Evolutionary conservation across 2,888 invertebrate genomes (phyloP).

Genomic region (Bruchidius siliquastri): DNA sequence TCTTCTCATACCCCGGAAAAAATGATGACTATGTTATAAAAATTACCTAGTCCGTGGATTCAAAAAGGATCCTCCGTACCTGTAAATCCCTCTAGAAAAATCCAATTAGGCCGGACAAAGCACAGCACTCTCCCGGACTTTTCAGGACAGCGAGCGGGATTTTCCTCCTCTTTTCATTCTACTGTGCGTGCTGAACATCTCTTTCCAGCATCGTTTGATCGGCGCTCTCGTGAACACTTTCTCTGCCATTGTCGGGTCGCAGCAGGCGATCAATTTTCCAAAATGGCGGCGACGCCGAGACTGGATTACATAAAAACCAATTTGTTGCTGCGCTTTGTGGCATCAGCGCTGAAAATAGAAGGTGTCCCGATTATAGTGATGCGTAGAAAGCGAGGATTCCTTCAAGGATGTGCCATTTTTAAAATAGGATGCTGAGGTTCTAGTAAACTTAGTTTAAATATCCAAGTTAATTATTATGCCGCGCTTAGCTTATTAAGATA

Average conservation of each 20-base stretch:
- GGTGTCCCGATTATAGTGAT: neutral
- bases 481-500: no score
- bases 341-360: neutral
- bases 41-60: neutral
- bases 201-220: neutral
- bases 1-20: no score
- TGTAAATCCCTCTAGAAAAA: neutral
- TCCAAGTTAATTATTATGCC: no score
- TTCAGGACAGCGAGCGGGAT: neutral
- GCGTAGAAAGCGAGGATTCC: no score
- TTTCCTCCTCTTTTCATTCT: neutral
- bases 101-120: neutral
- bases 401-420: no score
- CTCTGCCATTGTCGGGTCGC: neutral
- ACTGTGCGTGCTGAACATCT: neutral
- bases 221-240: neutral
- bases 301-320: slow-evolving; percentile 33
- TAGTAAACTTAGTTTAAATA: no score
- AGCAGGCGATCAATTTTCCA: neutral
- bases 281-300: neutral
- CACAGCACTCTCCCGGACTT: neutral
- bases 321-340: slow-evolving; percentile 31
- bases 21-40: no score
- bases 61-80: neutral
- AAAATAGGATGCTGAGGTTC: no score